Base-by-base conservation (phyloP, 2,797 vertebrate species). In the Champsocephalus esox region DNA sequence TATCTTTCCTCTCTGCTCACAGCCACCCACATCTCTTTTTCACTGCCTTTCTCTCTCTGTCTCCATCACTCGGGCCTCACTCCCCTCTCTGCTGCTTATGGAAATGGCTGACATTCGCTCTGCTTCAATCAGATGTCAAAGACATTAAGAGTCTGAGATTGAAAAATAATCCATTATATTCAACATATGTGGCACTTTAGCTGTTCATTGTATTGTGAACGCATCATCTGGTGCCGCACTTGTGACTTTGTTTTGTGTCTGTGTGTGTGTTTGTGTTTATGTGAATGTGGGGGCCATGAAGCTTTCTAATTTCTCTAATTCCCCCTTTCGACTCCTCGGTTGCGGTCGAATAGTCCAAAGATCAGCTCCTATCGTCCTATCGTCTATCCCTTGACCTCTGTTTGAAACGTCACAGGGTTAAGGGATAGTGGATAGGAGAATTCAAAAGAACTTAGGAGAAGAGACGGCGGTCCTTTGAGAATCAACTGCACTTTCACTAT, bases 11-110 rank as follows among this genome's bases (percentile, higher is more conserved):
- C 77, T 77, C 55, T 3, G 38, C 76, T 73, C 46, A 16, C 43
- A 76, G 49, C 55, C 80, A 44, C 82, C 83, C 79, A 86, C 84
- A 34, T 32, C 48, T 66, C 50, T 54, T 55, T 59, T 69, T 52
- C 46, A 56, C 14, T 12, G 24, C 10, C 54, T 43, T 14, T 49
- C 63, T 51, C 41, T 12, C 17, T 52, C 66, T 41, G 21, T 11
- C n/a, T 67, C 11, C 72, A 66, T 70, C 67, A 56, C 69, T 70
- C 45, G 10, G 44, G 77, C 76, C 80, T 83, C 59, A 3, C 21
- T 64, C 51, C 9, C 63, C 54, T 70, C 69, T n/a, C 45, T 21
- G 55, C 55, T 48, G 54, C 48, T 70, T 1, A 19, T 32, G 41
- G 70, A 79, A 84, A 74, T 50, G 28, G 73, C 68, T 63, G 70